phyloP scores from a whole-genome alignment of 2,113 vertebrate species.

The Etheostoma cragini region DNA sequence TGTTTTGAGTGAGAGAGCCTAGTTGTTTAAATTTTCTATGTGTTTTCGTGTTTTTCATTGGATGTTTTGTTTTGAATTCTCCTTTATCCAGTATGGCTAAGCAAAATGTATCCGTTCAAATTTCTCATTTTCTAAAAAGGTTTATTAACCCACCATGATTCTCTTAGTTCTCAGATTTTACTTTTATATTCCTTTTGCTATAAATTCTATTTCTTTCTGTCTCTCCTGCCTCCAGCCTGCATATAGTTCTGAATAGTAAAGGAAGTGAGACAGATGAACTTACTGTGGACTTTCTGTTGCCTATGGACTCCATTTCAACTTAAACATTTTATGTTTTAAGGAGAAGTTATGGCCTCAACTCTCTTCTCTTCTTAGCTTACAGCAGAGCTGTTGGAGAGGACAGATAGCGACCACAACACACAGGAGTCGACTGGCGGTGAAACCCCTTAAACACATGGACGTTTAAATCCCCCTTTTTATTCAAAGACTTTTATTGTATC shows the following conservation, averaged over 20 bases:
- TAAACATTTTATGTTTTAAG: background rate
- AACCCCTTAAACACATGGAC: too few relatives aligned
- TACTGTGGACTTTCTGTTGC: background rate
- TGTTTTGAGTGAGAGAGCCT: slow-evolving; percentile 7
- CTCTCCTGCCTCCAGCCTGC: background rate
- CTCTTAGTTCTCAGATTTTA: background rate
- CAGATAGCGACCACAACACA: too few relatives aligned
- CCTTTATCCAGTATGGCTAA: background rate
- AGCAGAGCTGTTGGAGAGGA: too few relatives aligned
- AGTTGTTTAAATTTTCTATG: background rate
- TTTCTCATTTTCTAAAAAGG: background rate
- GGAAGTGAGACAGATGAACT: background rate
- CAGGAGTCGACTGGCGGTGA: too few relatives aligned
- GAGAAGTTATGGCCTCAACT: too few relatives aligned
- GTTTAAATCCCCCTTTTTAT: too few relatives aligned
- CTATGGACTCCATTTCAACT: background rate
- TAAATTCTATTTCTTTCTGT: background rate
- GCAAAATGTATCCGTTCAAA: slow-evolving; percentile 25
- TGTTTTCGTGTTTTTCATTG: background rate
- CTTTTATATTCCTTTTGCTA: background rate
- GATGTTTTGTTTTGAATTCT: background rate
- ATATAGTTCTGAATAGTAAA: background rate
- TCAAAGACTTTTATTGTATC: too few relatives aligned
- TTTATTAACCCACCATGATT: background rate
- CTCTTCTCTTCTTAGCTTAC: too few relatives aligned